These are phyloP conservation scores for Tiliqua scincoides DNA, from an alignment of 2,113 vertebrate genomes.

Conservation along the genomic window DNA sequence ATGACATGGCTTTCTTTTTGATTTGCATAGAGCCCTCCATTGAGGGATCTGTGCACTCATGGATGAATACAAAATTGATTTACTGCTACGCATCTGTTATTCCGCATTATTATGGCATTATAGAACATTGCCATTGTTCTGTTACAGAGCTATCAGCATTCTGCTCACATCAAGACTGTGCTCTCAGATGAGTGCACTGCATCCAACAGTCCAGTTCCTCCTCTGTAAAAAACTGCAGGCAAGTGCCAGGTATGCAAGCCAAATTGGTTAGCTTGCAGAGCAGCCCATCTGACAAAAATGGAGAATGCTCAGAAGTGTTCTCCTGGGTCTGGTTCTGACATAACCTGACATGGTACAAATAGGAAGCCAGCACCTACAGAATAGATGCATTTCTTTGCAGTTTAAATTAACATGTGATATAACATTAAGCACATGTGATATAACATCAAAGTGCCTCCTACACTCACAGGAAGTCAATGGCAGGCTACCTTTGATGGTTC, in stretches of 20 bases:
- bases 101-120: not conserved
- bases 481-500: not conserved
- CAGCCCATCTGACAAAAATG: conserved; percentile 19
- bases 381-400: not conserved
- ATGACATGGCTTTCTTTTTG: conserved; percentile 1
- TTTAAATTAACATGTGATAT: not conserved
- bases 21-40: not conserved
- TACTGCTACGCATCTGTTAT: not conserved
- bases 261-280: conserved; percentile 1
- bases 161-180: not conserved
- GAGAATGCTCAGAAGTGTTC: conserved; percentile 3
- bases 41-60: conserved; percentile 16
- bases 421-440: not conserved
- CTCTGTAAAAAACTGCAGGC: not conserved
- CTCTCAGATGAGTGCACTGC: conserved; percentile 4
- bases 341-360: conserved; percentile 18
- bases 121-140: not conserved
- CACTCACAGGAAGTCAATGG: not conserved
- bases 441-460: not conserved
- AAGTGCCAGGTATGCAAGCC: conserved; percentile 34
- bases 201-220: conserved; percentile 8
- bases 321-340: conserved; percentile 45
- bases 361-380: conserved; percentile 47
- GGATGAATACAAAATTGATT: conserved; percentile 31
- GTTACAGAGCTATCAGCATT: conserved; percentile 28